Percentiles rank a stretch among this genome's conserved stretches.
Conservation (phyloP, 2,113 vertebrate species). For the Pluvialis apricaria region DNA sequence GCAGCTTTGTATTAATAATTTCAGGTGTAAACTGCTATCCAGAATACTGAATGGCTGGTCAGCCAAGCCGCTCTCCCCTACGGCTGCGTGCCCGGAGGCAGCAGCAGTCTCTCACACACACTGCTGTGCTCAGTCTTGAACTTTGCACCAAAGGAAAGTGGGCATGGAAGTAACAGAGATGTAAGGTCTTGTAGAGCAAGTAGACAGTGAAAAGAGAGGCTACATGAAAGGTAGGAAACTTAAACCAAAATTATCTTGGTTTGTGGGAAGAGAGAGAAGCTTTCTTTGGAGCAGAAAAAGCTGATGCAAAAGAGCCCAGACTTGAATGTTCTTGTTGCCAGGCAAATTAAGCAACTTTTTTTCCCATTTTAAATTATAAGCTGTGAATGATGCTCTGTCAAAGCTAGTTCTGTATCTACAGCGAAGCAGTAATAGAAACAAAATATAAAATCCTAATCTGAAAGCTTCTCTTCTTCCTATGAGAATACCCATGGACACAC, state of each 20-base stretch:
- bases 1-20: not conserved
- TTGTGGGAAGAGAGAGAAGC: not conserved
- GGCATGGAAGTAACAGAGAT: not conserved
- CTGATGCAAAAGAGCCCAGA: not conserved
- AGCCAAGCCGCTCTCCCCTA: not conserved
- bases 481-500: not conserved
- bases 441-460: not conserved
- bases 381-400: not conserved
- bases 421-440: not conserved
- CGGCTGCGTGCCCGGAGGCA: not conserved
- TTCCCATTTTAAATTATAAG: not conserved
- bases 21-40: not conserved
- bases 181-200: not conserved
- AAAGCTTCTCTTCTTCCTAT: not conserved
- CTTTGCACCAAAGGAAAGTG: not conserved
- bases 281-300: not conserved
- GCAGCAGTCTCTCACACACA: accelerated
- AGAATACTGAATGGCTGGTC: not conserved
- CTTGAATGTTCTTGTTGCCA: not conserved
- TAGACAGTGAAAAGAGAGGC: not conserved
- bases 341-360: not conserved
- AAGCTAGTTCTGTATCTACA: not conserved
- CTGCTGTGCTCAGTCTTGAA: not conserved
- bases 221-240: not conserved
- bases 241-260: not conserved